Conservation (phyloP, 2,888 invertebrate genomes). For the Drosophila tripunctata region DNA sequence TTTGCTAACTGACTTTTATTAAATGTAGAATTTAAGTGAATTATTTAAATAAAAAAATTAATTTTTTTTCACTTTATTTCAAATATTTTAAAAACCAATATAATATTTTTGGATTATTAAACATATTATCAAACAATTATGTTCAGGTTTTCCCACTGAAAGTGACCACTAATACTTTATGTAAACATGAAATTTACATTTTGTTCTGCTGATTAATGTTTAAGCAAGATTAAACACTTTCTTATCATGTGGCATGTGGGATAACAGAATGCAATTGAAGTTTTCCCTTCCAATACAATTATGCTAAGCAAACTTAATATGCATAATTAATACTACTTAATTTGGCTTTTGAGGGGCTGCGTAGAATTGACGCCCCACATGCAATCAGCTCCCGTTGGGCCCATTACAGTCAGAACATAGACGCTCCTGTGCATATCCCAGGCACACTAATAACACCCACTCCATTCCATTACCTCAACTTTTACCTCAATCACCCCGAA, state of each 20-base stretch:
- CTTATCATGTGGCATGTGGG: not conserved
- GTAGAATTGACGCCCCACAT: not conserved
- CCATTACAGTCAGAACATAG: not conserved
- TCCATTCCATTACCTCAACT: not conserved
- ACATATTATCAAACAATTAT: too few relatives aligned
- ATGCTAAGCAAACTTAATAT: not conserved
- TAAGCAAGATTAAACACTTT: not conserved
- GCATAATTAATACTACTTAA: not conserved
- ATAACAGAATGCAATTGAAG: not conserved
- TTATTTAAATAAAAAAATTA: too few relatives aligned
- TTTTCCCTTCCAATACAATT: too few relatives aligned
- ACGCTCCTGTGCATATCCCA: slow-evolving; percentile 11
- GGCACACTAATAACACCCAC: slow-evolving; percentile 6
- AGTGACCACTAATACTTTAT: too few relatives aligned
- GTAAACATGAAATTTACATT: not conserved
- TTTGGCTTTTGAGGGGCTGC: not conserved
- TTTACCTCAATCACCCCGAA: too few relatives aligned
- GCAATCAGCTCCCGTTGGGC: not conserved
- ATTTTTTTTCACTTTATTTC: too few relatives aligned
- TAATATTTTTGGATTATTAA: too few relatives aligned
- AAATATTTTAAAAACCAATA: too few relatives aligned
- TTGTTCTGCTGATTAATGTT: not conserved
- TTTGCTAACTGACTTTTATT: too few relatives aligned
- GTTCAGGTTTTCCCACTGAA: not conserved
- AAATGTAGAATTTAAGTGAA: too few relatives aligned